Base-by-base conservation (phyloP, 2,888 invertebrate genomes). In the Morpho achilles region DNA sequence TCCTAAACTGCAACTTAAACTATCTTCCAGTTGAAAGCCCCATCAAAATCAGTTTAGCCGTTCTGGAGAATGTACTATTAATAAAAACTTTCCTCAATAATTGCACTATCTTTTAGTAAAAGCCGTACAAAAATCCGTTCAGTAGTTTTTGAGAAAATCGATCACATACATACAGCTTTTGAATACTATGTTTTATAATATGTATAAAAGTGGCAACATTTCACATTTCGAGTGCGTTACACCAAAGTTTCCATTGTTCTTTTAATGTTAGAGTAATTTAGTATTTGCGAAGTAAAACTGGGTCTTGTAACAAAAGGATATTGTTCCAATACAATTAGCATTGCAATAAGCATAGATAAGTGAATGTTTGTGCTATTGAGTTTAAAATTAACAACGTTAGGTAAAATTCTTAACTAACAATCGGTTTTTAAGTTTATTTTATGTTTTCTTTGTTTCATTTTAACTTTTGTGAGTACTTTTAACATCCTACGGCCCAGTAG, bases 301-400 rank as follows among this genome's bases (percentile, higher is more conserved):
- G 87, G 88, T 82, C 85, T 87, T 79, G 73, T 69, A 84, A 88
- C 88, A 88, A 87, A 87, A 87, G 87, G 81, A 87, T 85, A 88
- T 88, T 87, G 87, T 87, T 84, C 79, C 73, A 76, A 72, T 76
- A 81, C 82, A 84, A 86, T 86, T 86, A 84, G 80, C 80, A 77
- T 80, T 74, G 80, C 80, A 84, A 84, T 84, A 82, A 82, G 77
- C 82, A 82, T 80, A 88, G 87, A 87, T 87, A 85, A 85, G 79
- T 79, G 75, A 77, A 76, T 78, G 75, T 82, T 82, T 80, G 79
- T 76, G 72, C 74, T 76, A 75, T 77, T 72, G 63, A 66, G 62
- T 64, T 67, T 60, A 59, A 67, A 67, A 63, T 63, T 63, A 63
- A 63, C 63, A 56, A 48, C 58, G 46, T 58, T 60, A 58, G 54